Evolutionary conservation across 2,888 invertebrate species (phyloP), one percentile per base, ranked within the genome.

Genomic region (Eupithecia subumbrata): DNA sequence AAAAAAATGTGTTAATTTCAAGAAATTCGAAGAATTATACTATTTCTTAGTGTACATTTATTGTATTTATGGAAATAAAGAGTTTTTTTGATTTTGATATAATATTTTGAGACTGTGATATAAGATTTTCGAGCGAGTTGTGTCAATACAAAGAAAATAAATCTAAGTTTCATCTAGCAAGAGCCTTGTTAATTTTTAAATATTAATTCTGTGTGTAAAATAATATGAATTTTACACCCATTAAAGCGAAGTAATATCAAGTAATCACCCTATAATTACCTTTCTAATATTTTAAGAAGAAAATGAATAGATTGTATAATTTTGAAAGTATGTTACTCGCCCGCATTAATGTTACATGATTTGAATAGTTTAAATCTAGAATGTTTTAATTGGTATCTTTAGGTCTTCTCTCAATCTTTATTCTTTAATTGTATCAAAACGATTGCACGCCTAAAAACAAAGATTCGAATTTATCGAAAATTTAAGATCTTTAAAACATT

Each of bases 261-360:
- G 52, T 56, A 34, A 64, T 34, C 18, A 72, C 64, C 34, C 69
- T 73, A 70, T 40, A 45, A 73, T 76, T 60, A 40, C 52, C 76
- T 76, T 72, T 76, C 76, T 76, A 76, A 56, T 69, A 76, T 40
- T 71, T 64, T 72, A 16, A 48, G 12, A 48, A 45, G 40, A 72
- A 72, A 72, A 74, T 71, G 66, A 45, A 74, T 66, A 48, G 73
- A 74, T 74, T 76, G 72, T 76, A 69, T 67, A 74, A 74, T 70
- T 72, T 48, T 72, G 76, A 77, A 77, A 77, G 76, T 74, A 67
- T 60, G 60, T 60, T 25, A 60, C 74, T 69, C 18, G 34, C n/a
- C 37, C 60, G 72, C 69, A 74, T 69, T 69, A 70, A 60, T 22
- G 40, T 72, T 72, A 72, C 52, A 72, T 69, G 71, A 72, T 69